Conservation (phyloP, 2,888 invertebrate genomes). For the Toxonevra muliebris region DNA sequence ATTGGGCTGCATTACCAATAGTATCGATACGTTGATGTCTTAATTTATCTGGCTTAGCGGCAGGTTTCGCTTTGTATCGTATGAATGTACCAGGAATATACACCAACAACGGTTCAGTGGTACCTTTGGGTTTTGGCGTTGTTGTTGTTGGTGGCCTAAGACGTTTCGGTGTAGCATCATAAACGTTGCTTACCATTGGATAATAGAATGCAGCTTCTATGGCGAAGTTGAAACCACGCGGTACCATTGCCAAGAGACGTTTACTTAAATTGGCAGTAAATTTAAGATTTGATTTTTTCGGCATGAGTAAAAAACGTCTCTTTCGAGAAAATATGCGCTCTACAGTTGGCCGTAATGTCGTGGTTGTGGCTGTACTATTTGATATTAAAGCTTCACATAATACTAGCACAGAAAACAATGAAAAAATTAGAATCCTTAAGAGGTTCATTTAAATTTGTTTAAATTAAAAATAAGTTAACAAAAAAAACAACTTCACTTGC, state of each 20-base stretch:
- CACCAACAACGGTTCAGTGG: slow-evolving; percentile 48
- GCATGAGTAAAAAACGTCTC: slow-evolving; percentile 56
- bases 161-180: slow-evolving; percentile 58
- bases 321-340: slow-evolving; percentile 56
- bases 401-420: too few species aligned
- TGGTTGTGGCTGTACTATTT: slow-evolving; percentile 6
- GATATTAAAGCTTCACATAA: too few species aligned
- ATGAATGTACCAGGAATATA: slow-evolving; percentile 56
- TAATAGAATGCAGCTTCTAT: slow-evolving; percentile 56
- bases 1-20: slow-evolving; percentile 31
- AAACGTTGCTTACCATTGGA: slow-evolving; percentile 52
- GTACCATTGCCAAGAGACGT: slow-evolving; percentile 49
- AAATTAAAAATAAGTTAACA: too few species aligned
- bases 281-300: slow-evolving; percentile 55
- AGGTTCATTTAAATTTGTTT: too few species aligned
- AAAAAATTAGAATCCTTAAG: too few species aligned
- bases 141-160: slow-evolving; percentile 52
- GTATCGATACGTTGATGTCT: slow-evolving; percentile 50
- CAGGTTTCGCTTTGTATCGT: slow-evolving; percentile 53
- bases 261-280: slow-evolving; percentile 54
- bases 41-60: slow-evolving; percentile 36
- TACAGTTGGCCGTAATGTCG: slow-evolving; percentile 45
- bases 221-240: slow-evolving; percentile 49
- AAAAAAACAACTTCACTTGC: too few species aligned
- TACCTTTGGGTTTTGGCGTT: slow-evolving; percentile 42